Evolutionary conservation across 2,113 vertebrate genomes (phyloP), one percentile per base, ranked within the genome.

Genomic region (Ameiurus melas): DNA sequence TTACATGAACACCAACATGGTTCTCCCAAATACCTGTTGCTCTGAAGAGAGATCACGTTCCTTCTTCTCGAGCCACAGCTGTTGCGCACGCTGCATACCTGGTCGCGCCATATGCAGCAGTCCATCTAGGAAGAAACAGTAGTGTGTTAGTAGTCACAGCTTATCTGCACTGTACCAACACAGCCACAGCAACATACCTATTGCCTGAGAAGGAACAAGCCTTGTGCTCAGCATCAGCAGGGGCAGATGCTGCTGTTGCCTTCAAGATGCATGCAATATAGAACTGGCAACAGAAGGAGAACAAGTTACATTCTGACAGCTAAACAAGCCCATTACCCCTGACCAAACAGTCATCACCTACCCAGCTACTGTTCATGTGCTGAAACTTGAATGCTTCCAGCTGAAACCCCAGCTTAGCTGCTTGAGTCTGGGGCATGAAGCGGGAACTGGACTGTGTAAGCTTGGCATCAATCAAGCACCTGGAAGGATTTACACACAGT

Each of bases 51-150:
- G 47, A 64, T 91, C 87, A 36, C 90, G 89, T 33, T 88, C 87
- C 79, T 58, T 94, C 39, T n/a, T n/a, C 92, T 92, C 64, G 7
- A 71, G 16, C 17, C 39, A 0, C 78, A 75, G 10, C 91, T 94
- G 71, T 92, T 92, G 47, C 94, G 83, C 94, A 96, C 95, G 81
- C 87, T 14, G 77, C 95, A 95, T 87, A 95, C 93, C 77, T 93
- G 73, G 53, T 95, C 92, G 94, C 92, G 51, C 94, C 95, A 58
- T 89, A 93, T 80, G 92, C 94, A 51, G 93, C 92, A 90, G 93
- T 90, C 94, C 95, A 95, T 87, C 95, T 96, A 91, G 9, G 39
- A 86, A n/a, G 4, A 19, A 10, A 17, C 7, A 83, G 12, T 53
- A 57, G 0, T 12, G 10, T 3, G 4, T 81, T 33, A 36, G 17